A percentile compares a stretch with the other conserved stretches of the same genome.
These are phyloP conservation scores for Lepidonotus clava DNA, from an alignment of 2,888 invertebrate genomes.

Conservation along the genomic window DNA sequence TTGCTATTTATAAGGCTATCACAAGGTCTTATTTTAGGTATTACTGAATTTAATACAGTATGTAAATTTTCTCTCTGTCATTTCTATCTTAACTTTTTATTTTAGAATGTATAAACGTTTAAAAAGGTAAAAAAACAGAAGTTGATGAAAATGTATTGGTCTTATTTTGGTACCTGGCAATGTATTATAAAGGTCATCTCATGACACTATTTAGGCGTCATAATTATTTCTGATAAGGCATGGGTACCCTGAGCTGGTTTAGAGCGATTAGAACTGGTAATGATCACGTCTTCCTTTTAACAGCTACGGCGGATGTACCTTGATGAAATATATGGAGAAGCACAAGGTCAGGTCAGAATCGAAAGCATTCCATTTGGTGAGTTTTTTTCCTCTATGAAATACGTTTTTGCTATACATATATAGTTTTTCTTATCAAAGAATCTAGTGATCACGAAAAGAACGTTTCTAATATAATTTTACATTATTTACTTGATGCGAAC, in stretches of 20 bases:
- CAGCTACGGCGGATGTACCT: conserved; percentile 79
- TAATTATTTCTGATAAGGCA: too few relatives aligned
- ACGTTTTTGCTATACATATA: too few relatives aligned
- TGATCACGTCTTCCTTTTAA: too few relatives aligned
- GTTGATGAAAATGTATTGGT: not conserved
- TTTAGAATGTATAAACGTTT: not conserved
- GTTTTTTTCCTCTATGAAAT: too few relatives aligned
- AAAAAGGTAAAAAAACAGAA: not conserved
- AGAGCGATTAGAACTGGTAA: too few relatives aligned
- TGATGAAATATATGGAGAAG: conserved; percentile 81
- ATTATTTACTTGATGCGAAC: too few relatives aligned
- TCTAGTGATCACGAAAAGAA: not conserved
- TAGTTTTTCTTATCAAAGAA: too few relatives aligned
- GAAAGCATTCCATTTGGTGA: conserved; percentile 80
- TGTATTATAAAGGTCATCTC: too few relatives aligned
- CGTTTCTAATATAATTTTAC: not conserved
- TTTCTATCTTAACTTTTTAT: not conserved
- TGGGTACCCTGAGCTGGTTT: too few relatives aligned
- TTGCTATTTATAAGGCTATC: not conserved
- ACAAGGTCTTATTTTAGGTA: not conserved
- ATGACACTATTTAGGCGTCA: too few relatives aligned
- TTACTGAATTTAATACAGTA: not conserved
- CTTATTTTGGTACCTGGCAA: too few relatives aligned
- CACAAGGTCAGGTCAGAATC: conserved; percentile 81
- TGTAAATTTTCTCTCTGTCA: not conserved